Percentiles rank a stretch among this genome's conserved stretches.
These are phyloP conservation scores for Sinocyclocheilus anshuiensis DNA, from an alignment of 2,113 vertebrate species.

Conservation along the genomic window DNA sequence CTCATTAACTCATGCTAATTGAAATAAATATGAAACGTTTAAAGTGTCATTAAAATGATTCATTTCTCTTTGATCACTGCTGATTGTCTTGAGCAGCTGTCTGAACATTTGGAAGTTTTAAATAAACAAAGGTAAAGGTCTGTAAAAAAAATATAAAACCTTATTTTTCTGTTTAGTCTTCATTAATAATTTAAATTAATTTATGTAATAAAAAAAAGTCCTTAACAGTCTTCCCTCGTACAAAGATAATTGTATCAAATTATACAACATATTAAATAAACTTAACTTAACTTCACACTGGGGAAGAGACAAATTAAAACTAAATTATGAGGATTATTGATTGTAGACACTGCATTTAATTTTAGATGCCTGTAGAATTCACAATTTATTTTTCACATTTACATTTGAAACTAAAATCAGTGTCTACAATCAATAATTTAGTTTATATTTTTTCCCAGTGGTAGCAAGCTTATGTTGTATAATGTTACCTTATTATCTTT, in stretches of 20 bases:
- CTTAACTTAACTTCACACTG: neutral
- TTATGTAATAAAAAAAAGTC: too few species aligned
- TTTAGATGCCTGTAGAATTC: neutral
- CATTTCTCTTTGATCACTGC: neutral
- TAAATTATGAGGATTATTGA: neutral
- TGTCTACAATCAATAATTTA: neutral
- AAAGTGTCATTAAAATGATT: constrained; percentile 1
- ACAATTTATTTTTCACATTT: neutral
- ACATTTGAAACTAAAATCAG: neutral
- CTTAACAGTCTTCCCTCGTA: too few species aligned
- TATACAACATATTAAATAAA: neutral
- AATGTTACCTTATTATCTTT: neutral
- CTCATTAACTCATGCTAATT: constrained; percentile 44
- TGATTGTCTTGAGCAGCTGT: neutral
- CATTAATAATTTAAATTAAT: too few species aligned
- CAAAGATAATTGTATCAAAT: neutral
- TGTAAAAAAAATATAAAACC: neutral
- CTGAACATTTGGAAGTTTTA: neutral
- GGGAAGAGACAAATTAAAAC: neutral
- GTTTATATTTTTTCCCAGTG: neutral
- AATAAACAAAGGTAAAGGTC: neutral
- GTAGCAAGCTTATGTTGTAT: neutral
- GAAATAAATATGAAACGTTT: constrained; percentile 34
- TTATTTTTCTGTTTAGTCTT: too few species aligned
- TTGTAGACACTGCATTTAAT: neutral